These are phyloP conservation scores for Candoia aspera DNA, from an alignment of 2,113 vertebrate genomes.

Conservation along the genomic window DNA sequence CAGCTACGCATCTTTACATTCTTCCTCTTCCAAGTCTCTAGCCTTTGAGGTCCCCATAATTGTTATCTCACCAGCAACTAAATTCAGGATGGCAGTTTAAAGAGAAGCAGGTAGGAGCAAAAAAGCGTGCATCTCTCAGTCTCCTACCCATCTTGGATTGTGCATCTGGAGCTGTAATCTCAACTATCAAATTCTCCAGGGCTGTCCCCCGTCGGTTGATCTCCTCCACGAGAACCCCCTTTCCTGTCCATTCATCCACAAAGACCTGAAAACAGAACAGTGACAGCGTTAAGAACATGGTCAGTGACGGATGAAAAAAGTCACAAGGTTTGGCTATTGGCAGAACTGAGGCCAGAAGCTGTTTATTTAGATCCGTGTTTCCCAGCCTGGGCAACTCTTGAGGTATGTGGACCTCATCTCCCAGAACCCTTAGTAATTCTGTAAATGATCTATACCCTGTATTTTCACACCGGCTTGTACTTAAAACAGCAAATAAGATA, in stretches of 20 bases:
- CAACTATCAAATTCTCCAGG: conserved; percentile 90
- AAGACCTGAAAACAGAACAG: conserved; percentile 76
- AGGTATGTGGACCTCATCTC: no score
- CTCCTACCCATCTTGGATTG: conserved; percentile 79
- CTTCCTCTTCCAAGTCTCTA: not conserved
- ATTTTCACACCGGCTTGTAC: not conserved
- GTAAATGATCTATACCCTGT: not conserved
- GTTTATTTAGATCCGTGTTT: no score
- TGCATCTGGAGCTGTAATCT: conserved; percentile 85
- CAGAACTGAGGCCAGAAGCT: no score
- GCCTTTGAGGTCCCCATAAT: not conserved
- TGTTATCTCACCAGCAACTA: not conserved
- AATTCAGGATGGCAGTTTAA: conserved; percentile 15
- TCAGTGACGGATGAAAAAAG: not conserved
- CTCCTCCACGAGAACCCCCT: conserved; percentile 82
- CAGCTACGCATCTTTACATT: not conserved
- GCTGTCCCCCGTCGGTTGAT: conserved; percentile 84
- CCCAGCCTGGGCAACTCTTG: no score
- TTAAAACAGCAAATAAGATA: not conserved
- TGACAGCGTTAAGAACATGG: not conserved
- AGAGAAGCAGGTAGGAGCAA: not conserved
- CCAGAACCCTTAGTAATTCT: not conserved
- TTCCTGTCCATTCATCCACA: conserved; percentile 84
- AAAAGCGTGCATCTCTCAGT: not conserved
- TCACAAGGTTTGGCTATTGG: not conserved